These are phyloP conservation scores for Brachyhypopomus occidentalis DNA, from an alignment of 2,113 vertebrate species.

Conservation along the genomic window DNA sequence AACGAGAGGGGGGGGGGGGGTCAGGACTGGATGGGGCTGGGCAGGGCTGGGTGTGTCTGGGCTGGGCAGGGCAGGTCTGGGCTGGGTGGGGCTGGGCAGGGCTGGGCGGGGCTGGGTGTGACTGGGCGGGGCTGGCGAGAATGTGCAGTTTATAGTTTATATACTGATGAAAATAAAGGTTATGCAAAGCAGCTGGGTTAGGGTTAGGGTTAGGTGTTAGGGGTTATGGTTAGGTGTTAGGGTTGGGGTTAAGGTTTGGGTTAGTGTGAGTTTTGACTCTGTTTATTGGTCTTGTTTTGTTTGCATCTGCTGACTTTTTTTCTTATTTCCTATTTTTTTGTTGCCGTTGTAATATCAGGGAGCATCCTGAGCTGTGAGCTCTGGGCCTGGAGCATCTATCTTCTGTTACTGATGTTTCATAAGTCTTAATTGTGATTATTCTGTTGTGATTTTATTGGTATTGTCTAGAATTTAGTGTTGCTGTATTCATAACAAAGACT, in stretches of 20 bases:
- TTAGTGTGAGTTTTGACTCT: too few species aligned
- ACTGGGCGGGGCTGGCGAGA: background rate
- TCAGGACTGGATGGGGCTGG: background rate
- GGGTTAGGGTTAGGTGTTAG: too few species aligned
- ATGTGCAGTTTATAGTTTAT: too few species aligned
- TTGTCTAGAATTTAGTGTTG: background rate
- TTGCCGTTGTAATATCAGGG: background rate
- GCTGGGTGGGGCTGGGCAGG: too few species aligned
- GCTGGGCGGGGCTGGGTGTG: too few species aligned
- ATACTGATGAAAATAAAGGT: background rate
- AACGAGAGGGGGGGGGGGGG: background rate
- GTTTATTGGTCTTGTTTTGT: background rate
- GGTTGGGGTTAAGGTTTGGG: background rate
- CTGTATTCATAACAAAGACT: constrained; percentile 23
- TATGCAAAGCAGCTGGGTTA: too few species aligned
- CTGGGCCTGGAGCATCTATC: background rate
- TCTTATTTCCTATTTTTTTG: background rate
- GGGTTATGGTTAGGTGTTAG: too few species aligned
- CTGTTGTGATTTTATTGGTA: constrained; percentile 16
- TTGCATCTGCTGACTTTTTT: background rate
- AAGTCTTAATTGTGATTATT: background rate
- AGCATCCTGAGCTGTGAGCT: background rate
- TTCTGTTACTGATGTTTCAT: background rate
- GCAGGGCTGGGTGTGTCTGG: background rate
- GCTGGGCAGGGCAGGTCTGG: too few species aligned